Base-by-base conservation (phyloP, 2,888 invertebrate species). In the Quadriops clusia region DNA sequence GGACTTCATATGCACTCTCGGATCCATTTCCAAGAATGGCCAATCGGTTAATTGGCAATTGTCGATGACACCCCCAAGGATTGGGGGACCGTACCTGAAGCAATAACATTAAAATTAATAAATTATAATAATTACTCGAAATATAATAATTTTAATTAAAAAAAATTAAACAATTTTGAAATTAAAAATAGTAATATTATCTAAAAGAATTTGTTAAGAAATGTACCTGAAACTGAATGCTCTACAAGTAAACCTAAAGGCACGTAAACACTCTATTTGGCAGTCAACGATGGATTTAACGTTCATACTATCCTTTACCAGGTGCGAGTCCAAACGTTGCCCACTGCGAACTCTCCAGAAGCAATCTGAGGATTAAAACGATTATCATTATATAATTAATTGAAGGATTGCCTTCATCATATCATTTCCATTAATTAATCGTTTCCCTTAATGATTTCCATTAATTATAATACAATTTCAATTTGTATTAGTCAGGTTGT, bases 341-440 rank as follows among this genome's bases (percentile, higher is more conserved):
- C 78, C 79, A 28, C 81, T 82, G 6, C 82, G 69, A 0, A 83
- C 79, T 41, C 85, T 72, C 72, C 81, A 81, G 56, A 86, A 86
- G 49, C 86, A 86, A 56, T 86, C 86, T 85, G 53, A 17, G 54
- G 53, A 14, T 20, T n/a, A n/a, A n/a, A n/a, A n/a, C n/a, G n/a
- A n/a, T n/a, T n/a, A n/a, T n/a, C n/a, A n/a, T n/a, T n/a, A n/a
- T n/a, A n/a, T n/a, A n/a, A n/a, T n/a, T n/a, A n/a, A n/a, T n/a
- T n/a, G n/a, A n/a, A n/a, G n/a, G n/a, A n/a, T n/a, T n/a, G n/a
- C n/a, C n/a, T n/a, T n/a, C n/a, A n/a, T n/a, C n/a, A n/a, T n/a
- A n/a, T n/a, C n/a, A n/a, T n/a, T n/a, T n/a, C n/a, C n/a, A n/a
- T n/a, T n/a, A n/a, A n/a, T n/a, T n/a, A n/a, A n/a, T n/a, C n/a